Percentiles rank a stretch among this genome's conserved stretches.
Conservation (phyloP, 1,140 invertebrate species). For the Habropoda laboriosa region DNA sequence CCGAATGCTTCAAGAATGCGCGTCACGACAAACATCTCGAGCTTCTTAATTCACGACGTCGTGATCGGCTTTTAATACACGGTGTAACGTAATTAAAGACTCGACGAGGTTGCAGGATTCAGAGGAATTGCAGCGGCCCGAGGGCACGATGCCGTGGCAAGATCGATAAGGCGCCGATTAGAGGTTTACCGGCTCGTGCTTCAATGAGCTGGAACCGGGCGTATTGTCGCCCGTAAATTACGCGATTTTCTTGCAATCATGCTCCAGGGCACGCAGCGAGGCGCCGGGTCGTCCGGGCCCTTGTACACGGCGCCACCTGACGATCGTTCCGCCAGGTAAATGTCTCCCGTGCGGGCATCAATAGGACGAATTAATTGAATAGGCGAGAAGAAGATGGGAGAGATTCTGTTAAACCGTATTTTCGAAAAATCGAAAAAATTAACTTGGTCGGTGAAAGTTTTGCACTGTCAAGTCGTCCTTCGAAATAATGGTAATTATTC, state of each 20-base stretch:
- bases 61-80: slow-evolving; percentile 9
- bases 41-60: neutral
- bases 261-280: slow-evolving; percentile 35
- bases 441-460: no score
- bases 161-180: slow-evolving; percentile 64
- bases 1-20: no score
- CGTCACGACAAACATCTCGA: neutral
- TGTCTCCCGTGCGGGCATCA: neutral
- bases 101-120: slow-evolving; percentile 19
- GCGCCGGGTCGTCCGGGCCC: slow-evolving; percentile 51
- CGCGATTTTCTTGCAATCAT: slow-evolving; percentile 59
- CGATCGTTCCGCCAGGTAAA: slow-evolving; percentile 12
- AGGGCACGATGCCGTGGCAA: neutral
- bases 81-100: neutral
- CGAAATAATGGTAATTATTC: no score
- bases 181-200: slow-evolving; percentile 49
- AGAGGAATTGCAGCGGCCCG: slow-evolving; percentile 17
- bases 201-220: slow-evolving; percentile 64
- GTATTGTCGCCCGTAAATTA: slow-evolving; percentile 68
- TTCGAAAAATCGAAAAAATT: no score
- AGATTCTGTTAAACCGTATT: neutral
- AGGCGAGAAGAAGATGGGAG: no score
- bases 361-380: neutral
- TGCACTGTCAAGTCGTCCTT: no score
- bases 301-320: slow-evolving; percentile 54